phyloP scores from a whole-genome alignment of 2,888 invertebrate species.

The Diarsia brunnea region DNA sequence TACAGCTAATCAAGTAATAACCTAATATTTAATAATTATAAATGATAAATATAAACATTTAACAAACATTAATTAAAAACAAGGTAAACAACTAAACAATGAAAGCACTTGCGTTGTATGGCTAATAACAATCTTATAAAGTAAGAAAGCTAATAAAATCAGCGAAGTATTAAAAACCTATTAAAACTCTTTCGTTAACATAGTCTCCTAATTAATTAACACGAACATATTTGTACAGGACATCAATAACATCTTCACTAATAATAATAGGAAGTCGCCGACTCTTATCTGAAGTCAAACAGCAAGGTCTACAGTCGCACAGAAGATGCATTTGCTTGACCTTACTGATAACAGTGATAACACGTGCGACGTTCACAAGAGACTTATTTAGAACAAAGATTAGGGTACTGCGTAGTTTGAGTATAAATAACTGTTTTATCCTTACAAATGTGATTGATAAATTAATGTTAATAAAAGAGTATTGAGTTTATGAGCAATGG shows the following conservation, averaged over 20 bases:
- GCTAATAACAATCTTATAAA: no score
- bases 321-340: constrained; percentile 68
- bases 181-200: not conserved
- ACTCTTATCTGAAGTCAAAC: constrained; percentile 65
- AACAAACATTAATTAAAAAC: no score
- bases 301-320: constrained; percentile 62
- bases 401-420: constrained; percentile 51
- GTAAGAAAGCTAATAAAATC: no score
- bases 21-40: no score
- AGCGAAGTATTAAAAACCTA: not conserved
- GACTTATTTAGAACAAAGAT: constrained; percentile 64
- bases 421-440: constrained; percentile 28
- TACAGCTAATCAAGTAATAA: no score
- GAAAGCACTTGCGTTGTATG: no score
- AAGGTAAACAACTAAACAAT: no score
- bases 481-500: not conserved
- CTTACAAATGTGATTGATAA: not conserved
- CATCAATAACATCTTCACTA: constrained; percentile 22
- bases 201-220: not conserved
- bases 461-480: not conserved
- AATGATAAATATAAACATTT: no score
- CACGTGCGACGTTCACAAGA: constrained; percentile 53
- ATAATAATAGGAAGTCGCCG: constrained; percentile 49
- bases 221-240: not conserved
- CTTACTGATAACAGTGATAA: constrained; percentile 69